These are phyloP conservation scores for Agrochola lychnidis DNA, from an alignment of 2,888 invertebrate species.

Conservation along the genomic window DNA sequence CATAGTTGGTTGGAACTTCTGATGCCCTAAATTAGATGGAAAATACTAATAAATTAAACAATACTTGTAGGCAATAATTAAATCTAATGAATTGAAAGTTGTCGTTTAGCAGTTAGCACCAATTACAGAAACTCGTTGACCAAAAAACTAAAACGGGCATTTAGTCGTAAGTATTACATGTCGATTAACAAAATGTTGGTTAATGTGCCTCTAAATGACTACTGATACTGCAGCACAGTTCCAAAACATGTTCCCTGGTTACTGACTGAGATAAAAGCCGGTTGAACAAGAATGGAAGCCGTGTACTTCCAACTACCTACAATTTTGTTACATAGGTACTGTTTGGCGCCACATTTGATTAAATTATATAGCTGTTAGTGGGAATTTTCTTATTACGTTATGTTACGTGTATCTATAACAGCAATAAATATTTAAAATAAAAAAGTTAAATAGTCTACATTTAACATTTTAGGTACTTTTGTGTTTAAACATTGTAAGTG, in stretches of 20 bases:
- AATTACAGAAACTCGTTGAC: constrained; percentile 27
- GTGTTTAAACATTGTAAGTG: neutral
- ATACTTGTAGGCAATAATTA: neutral
- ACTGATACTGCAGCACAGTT: constrained; percentile 55
- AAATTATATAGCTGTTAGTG: constrained; percentile 28
- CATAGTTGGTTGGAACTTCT: neutral
- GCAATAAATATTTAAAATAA: constrained; percentile 5
- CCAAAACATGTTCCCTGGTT: constrained; percentile 51
- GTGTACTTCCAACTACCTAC: constrained; percentile 19
- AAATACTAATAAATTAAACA: neutral
- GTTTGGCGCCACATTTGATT: constrained; percentile 42
- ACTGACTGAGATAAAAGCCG: constrained; percentile 56
- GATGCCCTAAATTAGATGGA: neutral
- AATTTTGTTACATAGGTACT: constrained; percentile 13
- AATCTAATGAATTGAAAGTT: constrained; percentile 15
- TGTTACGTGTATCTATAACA: neutral
- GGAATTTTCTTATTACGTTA: constrained; percentile 12
- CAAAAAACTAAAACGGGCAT: constrained; percentile 41
- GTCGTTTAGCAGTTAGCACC: neutral
- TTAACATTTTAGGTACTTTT: neutral
- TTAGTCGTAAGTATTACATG: constrained; percentile 61
- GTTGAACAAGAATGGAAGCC: constrained; percentile 45
- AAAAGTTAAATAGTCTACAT: neutral
- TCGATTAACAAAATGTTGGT: constrained; percentile 70
- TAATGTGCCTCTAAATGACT: constrained; percentile 68